phyloP scores from a whole-genome alignment of 2,113 vertebrate genomes.

The Oreotrochilus melanogaster region DNA sequence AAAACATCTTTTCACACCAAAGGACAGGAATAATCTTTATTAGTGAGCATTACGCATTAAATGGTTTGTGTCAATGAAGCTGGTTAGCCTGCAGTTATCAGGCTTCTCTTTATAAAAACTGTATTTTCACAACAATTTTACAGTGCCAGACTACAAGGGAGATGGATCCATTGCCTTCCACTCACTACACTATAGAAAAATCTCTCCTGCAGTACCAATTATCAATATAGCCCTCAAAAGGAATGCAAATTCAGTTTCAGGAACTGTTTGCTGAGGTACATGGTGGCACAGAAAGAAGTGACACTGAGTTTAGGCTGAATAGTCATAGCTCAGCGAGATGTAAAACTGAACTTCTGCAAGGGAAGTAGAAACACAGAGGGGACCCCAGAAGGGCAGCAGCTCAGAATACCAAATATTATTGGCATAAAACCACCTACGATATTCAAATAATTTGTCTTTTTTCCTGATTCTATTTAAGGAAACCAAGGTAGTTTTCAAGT shows the following conservation, averaged over 20 bases:
- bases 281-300: not conserved
- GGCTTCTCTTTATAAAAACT: not conserved
- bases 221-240: not conserved
- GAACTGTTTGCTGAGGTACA: not conserved
- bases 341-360: not conserved
- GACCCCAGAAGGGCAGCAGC: not conserved
- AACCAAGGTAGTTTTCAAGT: not conserved
- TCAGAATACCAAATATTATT: not conserved
- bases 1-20: not conserved
- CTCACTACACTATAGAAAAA: not conserved
- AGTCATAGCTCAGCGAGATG: not conserved
- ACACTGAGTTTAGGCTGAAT: not conserved
- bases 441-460: not conserved
- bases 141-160: not conserved
- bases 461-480: not conserved
- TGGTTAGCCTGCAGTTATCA: not conserved
- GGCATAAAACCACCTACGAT: not conserved
- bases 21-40: not conserved
- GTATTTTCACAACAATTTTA: not conserved
- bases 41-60: not conserved
- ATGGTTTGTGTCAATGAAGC: not conserved
- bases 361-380: not conserved
- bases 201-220: not conserved
- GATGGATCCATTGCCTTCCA: not conserved
- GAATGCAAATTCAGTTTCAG: not conserved